These are phyloP conservation scores for Cyprinus carpio DNA, from an alignment of 2,113 vertebrate genomes.

Conservation along the genomic window DNA sequence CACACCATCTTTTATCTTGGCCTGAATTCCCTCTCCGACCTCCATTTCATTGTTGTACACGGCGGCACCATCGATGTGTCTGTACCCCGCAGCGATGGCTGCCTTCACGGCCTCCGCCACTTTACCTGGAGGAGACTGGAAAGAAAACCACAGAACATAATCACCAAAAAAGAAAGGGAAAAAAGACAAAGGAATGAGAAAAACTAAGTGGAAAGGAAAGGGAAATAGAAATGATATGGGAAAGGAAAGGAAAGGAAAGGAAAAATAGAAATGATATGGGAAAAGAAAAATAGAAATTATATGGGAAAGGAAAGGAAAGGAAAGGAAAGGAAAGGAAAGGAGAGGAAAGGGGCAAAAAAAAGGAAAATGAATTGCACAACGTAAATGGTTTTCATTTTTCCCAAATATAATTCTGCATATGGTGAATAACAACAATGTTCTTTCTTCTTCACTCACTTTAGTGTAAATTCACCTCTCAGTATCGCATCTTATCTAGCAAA, in stretches of 20 bases:
- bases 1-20: slow-evolving; percentile 67
- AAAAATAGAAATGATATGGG: too few relatives aligned
- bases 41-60: slow-evolving; percentile 77
- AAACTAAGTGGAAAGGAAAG: background rate
- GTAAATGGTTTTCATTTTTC: too few relatives aligned
- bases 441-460: background rate
- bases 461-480: background rate
- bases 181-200: too few relatives aligned
- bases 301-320: too few relatives aligned
- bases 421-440: background rate
- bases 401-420: background rate
- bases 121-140: slow-evolving; percentile 71
- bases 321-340: background rate
- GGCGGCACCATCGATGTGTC: slow-evolving; percentile 74
- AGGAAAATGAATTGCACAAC: background rate
- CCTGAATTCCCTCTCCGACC: slow-evolving; percentile 72
- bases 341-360: background rate
- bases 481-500: background rate
- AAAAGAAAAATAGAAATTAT: too few relatives aligned
- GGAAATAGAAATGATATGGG: too few relatives aligned
- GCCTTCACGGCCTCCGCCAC: slow-evolving; percentile 74
- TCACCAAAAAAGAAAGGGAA: background rate
- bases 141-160: background rate
- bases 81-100: slow-evolving; percentile 75
- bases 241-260: too few relatives aligned